Conservation (phyloP, 2,888 invertebrate species). For the Dasysyrphus tricinctus region DNA sequence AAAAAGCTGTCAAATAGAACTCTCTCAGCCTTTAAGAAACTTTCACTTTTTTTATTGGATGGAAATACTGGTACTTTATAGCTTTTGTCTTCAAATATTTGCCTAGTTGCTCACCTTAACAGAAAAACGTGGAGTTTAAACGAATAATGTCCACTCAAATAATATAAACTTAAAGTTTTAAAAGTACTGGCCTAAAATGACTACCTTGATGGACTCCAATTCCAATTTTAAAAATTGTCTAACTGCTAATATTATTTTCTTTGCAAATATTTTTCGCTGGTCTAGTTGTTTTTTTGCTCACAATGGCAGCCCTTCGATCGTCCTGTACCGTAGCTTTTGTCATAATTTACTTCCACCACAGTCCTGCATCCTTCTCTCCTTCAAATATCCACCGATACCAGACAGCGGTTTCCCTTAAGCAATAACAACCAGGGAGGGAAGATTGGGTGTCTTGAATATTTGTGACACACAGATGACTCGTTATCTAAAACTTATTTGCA, state of each 20-base stretch:
- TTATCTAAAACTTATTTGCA: constrained; percentile 79
- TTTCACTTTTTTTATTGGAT: too few species aligned
- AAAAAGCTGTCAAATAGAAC: background rate
- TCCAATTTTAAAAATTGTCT: background rate
- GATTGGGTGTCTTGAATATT: constrained; percentile 75
- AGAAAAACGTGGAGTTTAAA: too few species aligned
- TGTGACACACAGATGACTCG: constrained; percentile 79
- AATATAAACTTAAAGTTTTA: background rate
- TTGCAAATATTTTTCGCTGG: background rate
- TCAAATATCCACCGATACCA: constrained; percentile 55
- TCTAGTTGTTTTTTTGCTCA: background rate
- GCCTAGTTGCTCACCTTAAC: too few species aligned
- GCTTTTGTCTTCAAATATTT: too few species aligned
- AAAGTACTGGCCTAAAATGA: background rate
- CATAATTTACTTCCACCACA: background rate
- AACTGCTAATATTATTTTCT: background rate
- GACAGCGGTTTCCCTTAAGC: constrained; percentile 54
- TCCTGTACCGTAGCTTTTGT: background rate
- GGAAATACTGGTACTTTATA: too few species aligned
- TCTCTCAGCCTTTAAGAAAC: background rate
- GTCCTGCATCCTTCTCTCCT: constrained; percentile 18
- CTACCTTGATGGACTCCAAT: background rate
- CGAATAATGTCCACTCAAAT: background rate
- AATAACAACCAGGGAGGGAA: constrained; percentile 31
- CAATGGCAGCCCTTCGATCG: constrained; percentile 40